Base-by-base conservation (phyloP, 1,140 invertebrate genomes). In the Diorhabda sublineata region DNA sequence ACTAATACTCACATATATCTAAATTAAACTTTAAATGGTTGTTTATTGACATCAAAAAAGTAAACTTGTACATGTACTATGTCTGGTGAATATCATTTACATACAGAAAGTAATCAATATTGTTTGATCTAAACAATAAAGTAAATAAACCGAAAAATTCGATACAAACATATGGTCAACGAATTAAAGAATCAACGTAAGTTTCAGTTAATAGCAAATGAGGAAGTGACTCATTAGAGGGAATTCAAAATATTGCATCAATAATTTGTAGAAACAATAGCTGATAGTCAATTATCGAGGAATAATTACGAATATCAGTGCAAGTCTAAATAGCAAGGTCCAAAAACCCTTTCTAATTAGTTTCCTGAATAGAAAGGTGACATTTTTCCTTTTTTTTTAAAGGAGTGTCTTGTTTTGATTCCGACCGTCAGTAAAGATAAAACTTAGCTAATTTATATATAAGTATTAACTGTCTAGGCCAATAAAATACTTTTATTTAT, bases 191-290 rank as follows among this genome's bases (percentile, higher is more conserved):
- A 43, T 47, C 43, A 69, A 69, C 43, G 9, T 58, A 59, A 69
- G 7, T 59, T n/a, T 52, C 47, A 52, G 47, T 52, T 52, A n/a
- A 52, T 5, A 45, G 41, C 11, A 52, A 71, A 71, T 69, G 61
- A 71, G 70, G 70, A 71, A 69, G 70, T 71, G 70, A 71, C 45
- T 71, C 70, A 71, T 69, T 71, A 52, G 44, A 57, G 67, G 67
- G 66, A 57, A 52, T 26, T 66, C 11, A 63, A 7, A 45, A 63
- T 42, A 26, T 26, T 26, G 26, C 26, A 26, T 26, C 26, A 26
- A 26, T 26, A 26, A 26, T 26, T 26, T 26, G 26, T 26, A 26
- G 26, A 26, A 26, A 26, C 26, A 26, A 26, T 26, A 26, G 26
- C 26, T 26, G 26, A 26, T 26, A 26, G 26, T 26, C 26, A 26